Conservation (phyloP, 2,797 vertebrate genomes). For the Trachops cirrhosus region DNA sequence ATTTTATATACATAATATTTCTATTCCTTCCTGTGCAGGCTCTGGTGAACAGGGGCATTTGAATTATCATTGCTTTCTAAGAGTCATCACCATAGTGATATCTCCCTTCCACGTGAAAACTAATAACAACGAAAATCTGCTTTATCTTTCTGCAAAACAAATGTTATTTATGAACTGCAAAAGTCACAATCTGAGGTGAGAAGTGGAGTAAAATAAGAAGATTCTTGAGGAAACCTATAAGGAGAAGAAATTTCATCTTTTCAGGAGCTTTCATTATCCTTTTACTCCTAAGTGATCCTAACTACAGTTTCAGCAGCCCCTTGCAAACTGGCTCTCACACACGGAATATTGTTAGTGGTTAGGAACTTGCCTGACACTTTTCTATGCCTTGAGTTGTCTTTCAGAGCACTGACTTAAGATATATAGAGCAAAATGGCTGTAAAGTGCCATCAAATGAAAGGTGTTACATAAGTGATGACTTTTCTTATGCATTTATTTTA, state of each 20-base stretch:
- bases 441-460: background rate
- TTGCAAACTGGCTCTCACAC: background rate
- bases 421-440: slow-evolving; percentile 19
- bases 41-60: background rate
- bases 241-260: background rate
- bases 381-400: background rate
- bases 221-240: background rate
- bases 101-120: background rate
- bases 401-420: background rate
- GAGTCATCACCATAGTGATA: background rate
- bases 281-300: background rate
- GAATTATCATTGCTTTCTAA: background rate
- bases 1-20: background rate
- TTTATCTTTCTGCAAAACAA: background rate
- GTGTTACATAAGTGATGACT: background rate
- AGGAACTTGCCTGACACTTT: slow-evolving; percentile 5
- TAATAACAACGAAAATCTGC: background rate
- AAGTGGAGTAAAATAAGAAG: background rate
- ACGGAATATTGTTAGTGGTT: background rate
- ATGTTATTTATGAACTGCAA: background rate
- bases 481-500: background rate
- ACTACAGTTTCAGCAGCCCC: background rate
- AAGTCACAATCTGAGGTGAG: background rate
- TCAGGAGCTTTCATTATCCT: background rate
- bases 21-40: background rate